Evolutionary conservation across 2,888 invertebrate genomes (phyloP).

Genomic region (Antheraea assamensis): DNA sequence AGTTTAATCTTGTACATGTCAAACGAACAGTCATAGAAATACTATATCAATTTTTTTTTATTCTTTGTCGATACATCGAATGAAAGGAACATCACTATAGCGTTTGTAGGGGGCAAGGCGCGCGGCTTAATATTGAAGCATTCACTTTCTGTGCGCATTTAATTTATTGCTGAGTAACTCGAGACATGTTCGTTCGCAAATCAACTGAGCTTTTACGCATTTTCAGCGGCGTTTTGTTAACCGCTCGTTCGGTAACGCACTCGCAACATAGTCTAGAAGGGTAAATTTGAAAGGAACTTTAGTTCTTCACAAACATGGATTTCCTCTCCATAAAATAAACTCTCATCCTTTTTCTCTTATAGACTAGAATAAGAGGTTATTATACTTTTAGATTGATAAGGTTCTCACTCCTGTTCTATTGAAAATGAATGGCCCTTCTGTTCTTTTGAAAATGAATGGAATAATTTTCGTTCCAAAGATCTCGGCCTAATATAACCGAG

Average conservation of each 20-base stretch:
- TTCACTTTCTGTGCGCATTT: conserved; percentile 70
- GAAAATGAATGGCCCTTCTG: conserved; percentile 31
- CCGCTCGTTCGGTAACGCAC: conserved; percentile 46
- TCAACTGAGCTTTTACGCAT: conserved; percentile 57
- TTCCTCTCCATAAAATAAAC: conserved; percentile 9
- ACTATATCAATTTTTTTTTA: conserved; percentile 44
- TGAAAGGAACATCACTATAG: conserved; percentile 56
- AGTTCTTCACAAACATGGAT: conserved; percentile 23
- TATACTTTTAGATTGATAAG: background rate
- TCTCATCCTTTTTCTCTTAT: conserved; percentile 11
- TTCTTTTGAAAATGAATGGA: conserved; percentile 44
- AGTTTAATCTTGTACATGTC: conserved; percentile 46
- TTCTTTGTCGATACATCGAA: conserved; percentile 63
- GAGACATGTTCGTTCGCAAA: conserved; percentile 67
- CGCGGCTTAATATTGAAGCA: conserved; percentile 60
- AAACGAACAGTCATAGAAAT: conserved; percentile 44
- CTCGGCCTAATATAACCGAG: no score
- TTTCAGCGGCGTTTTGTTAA: conserved; percentile 61
- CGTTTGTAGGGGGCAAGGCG: conserved; percentile 40
- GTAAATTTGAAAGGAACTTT: conserved; percentile 49
- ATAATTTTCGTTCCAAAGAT: conserved; percentile 51
- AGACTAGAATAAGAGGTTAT: conserved; percentile 23
- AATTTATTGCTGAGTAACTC: conserved; percentile 71
- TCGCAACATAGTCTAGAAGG: conserved; percentile 45
- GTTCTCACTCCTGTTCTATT: conserved; percentile 18